Evolutionary conservation across 2,113 vertebrate species (phyloP).

Genomic region (Carassius auratus): DNA sequence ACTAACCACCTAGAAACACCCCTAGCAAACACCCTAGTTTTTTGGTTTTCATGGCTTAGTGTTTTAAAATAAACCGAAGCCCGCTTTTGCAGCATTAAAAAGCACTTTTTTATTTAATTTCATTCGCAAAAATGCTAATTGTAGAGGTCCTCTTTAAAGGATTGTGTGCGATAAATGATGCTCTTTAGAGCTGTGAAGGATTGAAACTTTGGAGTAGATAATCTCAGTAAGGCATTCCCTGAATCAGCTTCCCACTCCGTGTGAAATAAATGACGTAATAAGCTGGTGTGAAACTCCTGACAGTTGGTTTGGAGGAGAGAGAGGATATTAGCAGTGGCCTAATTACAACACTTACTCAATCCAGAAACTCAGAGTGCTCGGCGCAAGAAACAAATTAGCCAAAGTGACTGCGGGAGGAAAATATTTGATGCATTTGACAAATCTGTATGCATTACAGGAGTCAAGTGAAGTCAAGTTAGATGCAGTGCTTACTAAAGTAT

Average conservation of each 20-base stretch:
- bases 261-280: slow-evolving; percentile 43
- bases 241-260: slow-evolving; percentile 18
- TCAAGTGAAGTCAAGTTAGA: background rate
- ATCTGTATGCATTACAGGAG: background rate
- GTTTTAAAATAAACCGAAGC: too few species aligned
- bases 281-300: slow-evolving; percentile 20
- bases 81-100: background rate
- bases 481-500: slow-evolving; percentile 8
- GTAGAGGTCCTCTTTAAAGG: background rate
- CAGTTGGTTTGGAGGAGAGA: slow-evolving; percentile 36
- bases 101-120: background rate
- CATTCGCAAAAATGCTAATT: background rate
- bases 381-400: background rate
- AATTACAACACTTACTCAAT: slow-evolving; percentile 36
- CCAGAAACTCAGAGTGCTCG: background rate
- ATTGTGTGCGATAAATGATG: background rate
- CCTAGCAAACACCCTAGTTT: background rate
- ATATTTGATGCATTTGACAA: slow-evolving; percentile 3
- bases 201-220: slow-evolving; percentile 28
- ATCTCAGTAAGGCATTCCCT: slow-evolving; percentile 27
- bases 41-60: too few species aligned
- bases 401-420: slow-evolving; percentile 15
- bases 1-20: background rate
- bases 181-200: slow-evolving; percentile 9
- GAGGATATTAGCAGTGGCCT: slow-evolving; percentile 33